Percentiles rank a stretch among this genome's conserved stretches.
Evolutionary conservation across 2,113 vertebrate species (phyloP).

Genomic region (Caracal caracal): DNA sequence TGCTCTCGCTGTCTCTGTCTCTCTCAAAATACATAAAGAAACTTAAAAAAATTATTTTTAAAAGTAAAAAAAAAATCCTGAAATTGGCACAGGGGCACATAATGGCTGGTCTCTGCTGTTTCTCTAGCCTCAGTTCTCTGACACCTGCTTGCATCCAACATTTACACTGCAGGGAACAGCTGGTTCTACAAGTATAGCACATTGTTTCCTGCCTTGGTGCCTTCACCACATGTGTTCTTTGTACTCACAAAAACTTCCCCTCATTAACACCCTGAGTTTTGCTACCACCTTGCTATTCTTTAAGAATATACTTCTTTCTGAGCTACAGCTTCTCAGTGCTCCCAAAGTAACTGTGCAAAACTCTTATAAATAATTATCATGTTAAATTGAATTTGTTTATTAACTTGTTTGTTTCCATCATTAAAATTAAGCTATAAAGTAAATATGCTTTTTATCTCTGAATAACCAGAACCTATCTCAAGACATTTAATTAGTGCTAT

Average conservation of each 20-base stretch:
- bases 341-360: neutral
- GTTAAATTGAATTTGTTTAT: neutral
- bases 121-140: neutral
- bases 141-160: neutral
- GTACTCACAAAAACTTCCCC: neutral
- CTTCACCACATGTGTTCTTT: neutral
- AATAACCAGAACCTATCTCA: neutral
- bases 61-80: neutral
- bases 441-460: slow-evolving; percentile 17
- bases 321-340: neutral
- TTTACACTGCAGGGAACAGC: neutral
- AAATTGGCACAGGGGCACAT: neutral
- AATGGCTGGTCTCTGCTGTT: neutral
- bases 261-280: neutral
- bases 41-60: neutral
- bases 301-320: neutral
- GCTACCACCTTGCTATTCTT: neutral
- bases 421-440: slow-evolving; percentile 50
- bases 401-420: neutral
- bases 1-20: neutral
- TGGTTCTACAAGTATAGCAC: neutral
- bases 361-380: neutral
- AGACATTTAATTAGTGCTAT: slow-evolving; percentile 5
- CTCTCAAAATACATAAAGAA: neutral
- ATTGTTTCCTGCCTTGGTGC: neutral